Base-by-base conservation (phyloP, 2,888 invertebrate species). In the Macrosoma leucophasiata region DNA sequence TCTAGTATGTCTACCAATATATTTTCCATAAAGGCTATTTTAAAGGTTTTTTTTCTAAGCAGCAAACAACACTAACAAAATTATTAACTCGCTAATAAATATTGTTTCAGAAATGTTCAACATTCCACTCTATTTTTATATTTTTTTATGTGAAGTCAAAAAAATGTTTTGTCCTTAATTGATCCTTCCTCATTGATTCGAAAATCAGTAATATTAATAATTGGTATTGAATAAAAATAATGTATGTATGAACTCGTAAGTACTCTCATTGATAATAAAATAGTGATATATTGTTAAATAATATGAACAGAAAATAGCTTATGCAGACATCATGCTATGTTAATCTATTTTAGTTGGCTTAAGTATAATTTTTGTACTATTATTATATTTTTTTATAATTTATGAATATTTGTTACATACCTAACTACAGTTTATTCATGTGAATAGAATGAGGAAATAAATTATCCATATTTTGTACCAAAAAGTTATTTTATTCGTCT, bases 81-180 rank as follows among this genome's bases (percentile, higher is more conserved):
- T n/a, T n/a, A n/a, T n/a, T n/a, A n/a, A n/a, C n/a, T n/a, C n/a
- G n/a, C n/a, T n/a, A n/a, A n/a, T n/a, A n/a, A n/a, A n/a, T n/a
- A n/a, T n/a, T n/a, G n/a, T n/a, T n/a, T 39, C 39, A 54, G 48
- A 48, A 55, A 47, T 51, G 43, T 52, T 55, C 54, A 54, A 79
- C 79, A 79, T 79, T 79, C 79, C 79, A 77, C 62, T 53, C 61
- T 66, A 70, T 66, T 68, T 66, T 70, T 67, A 43, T 68, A 68
- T 37, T 54, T 46, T 62, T 61, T 63, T 62, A 43, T 48, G 45
- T 50, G 43, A 39, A 51, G 32, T 41, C 4, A 39, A 35, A 39
- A 33, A 35, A 30, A 33, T 37, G 29, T 39, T 29, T 12, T 30
- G 24, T 43, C 17, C 24, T 27, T 29, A 34, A 21, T 38, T 46